Base-by-base conservation (phyloP, 2,888 invertebrate genomes). In the Miltochrista miniata region DNA sequence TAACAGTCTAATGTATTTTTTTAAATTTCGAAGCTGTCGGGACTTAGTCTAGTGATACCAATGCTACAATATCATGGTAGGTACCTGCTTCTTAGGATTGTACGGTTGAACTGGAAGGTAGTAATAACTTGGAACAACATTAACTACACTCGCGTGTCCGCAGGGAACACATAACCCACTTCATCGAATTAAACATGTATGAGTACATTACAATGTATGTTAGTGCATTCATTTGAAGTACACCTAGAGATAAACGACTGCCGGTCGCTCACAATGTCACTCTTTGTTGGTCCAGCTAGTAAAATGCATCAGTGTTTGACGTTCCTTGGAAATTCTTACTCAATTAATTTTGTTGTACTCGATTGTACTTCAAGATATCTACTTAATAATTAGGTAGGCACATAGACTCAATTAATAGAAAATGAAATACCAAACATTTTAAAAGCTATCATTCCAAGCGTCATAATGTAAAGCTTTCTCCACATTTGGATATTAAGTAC, bases 151-250 rank as follows among this genome's bases (percentile, higher is more conserved):
- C 45, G 31, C 51, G 41, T 45, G 50, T 54, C 48, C 58, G 54
- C 49, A 50, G 29, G 53, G 51, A 63, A 53, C 48, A 59, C 60
- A 54, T 59, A 66, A 58, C 44, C 54, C 39, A 48, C 48, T 60
- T 62, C 61, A 59, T 59, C 59, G 41, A 64, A 63, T 62, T 66
- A 61, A 65, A 70, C 61, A 71, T 73, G 66, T 59, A 75, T 68
- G 61, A 72, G 58, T 65, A 60, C 61, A 74, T 68, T 78, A 82
- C 81, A 81, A 75, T 83, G 68, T 68, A 62, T 62, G 66, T 66
- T 64, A 66, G 68, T 79, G 78, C 76, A 78, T 85, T 88, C 77
- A 81, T 81, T 80, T 84, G 83, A 85, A 86, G 75, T 74, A 74
- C 68, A 72, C 64, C 58, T 68, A 68, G 59, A 80, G 86, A 88